phyloP scores from a whole-genome alignment of 2,113 vertebrate genomes.

The Pongo pygmaeus region DNA sequence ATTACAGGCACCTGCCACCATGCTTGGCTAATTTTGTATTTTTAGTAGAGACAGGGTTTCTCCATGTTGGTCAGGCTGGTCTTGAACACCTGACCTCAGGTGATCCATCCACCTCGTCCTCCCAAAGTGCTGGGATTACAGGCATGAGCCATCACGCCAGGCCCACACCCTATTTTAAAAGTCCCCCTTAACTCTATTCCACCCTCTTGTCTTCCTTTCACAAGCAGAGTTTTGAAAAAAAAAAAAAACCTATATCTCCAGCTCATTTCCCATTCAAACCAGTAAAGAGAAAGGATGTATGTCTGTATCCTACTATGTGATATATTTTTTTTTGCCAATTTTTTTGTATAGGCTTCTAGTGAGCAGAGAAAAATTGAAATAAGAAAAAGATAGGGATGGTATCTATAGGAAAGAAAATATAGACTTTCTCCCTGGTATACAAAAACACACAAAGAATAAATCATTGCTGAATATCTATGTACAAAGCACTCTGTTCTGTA shows the following conservation, averaged over 20 bases:
- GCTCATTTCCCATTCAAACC: background rate
- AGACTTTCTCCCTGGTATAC: background rate
- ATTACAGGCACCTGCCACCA: too few relatives aligned
- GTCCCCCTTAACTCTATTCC: background rate
- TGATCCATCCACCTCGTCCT: too few relatives aligned
- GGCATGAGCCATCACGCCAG: too few relatives aligned
- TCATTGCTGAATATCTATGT: background rate
- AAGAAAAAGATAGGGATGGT: background rate
- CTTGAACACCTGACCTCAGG: too few relatives aligned
- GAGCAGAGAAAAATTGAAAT: background rate
- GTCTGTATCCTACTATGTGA: background rate
- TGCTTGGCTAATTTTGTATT: too few relatives aligned
- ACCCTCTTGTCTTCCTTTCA: background rate
- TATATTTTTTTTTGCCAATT: background rate
- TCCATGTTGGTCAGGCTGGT: too few relatives aligned
- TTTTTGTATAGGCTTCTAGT: background rate
- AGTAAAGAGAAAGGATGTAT: background rate
- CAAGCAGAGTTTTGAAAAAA: background rate
- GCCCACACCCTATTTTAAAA: background rate
- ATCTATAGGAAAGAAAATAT: background rate
- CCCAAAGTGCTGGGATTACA: too few relatives aligned
- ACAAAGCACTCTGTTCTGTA: background rate
- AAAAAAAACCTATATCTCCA: background rate
- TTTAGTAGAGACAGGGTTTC: too few relatives aligned
- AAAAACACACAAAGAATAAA: background rate